Conservation (phyloP, 2,797 vertebrate genomes). For the Peromyscus nudipes region DNA sequence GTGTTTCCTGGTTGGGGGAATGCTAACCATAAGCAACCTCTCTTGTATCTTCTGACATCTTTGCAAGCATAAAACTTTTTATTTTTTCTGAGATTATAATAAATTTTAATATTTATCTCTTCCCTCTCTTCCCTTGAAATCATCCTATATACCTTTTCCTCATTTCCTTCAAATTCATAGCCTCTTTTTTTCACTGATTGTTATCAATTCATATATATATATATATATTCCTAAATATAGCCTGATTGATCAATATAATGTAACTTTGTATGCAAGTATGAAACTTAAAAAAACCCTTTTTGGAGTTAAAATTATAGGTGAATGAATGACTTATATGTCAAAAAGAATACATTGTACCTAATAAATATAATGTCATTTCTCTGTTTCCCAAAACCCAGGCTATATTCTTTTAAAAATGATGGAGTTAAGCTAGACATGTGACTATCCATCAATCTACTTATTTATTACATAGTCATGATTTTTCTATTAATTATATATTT, state of each 20-base stretch:
- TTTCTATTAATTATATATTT: background rate
- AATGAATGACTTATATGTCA: background rate
- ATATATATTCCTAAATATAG: background rate
- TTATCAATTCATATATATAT: background rate
- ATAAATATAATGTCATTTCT: background rate
- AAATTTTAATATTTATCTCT: background rate
- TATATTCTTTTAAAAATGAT: background rate
- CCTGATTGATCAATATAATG: background rate
- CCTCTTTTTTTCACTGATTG: background rate
- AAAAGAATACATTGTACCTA: background rate
- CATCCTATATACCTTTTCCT: no score
- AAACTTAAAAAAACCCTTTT: background rate
- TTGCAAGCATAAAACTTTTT: background rate
- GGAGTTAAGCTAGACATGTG: background rate
- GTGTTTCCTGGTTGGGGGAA: background rate
- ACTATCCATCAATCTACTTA: background rate
- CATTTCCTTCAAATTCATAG: background rate
- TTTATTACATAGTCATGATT: background rate
- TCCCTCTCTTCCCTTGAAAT: background rate
- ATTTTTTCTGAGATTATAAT: background rate
- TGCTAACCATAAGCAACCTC: background rate
- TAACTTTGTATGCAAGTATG: background rate
- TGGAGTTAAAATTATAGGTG: background rate
- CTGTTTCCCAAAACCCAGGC: background rate
- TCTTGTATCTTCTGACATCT: background rate